Evolutionary conservation across 2,888 invertebrate genomes (phyloP).

Genomic region (Drosophila borborema): DNA sequence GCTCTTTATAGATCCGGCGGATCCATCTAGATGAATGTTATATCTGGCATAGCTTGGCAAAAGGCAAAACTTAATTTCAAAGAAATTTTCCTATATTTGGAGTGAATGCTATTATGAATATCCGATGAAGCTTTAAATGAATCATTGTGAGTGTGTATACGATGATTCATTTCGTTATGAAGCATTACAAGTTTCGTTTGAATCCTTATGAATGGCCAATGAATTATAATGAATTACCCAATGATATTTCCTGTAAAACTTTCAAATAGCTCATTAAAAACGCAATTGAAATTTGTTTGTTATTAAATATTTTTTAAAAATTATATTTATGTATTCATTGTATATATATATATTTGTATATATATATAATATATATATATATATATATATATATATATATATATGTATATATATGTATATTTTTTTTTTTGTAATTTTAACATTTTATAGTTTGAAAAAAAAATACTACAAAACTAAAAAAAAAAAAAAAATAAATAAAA

Average conservation of each 20-base stretch:
- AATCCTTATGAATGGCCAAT: too few species aligned
- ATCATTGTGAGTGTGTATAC: not conserved
- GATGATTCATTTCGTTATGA: not conserved
- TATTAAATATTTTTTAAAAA: not conserved
- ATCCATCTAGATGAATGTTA: conserved; percentile 2
- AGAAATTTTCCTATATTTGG: conserved; percentile 9
- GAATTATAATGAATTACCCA: too few species aligned
- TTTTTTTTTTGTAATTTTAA: not conserved
- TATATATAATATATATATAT: not conserved
- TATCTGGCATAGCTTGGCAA: not conserved
- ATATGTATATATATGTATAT: not conserved
- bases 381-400: not conserved
- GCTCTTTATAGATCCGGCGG: conserved; percentile 3
- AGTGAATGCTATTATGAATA: conserved; percentile 8
- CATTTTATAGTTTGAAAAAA: conserved; percentile 7
- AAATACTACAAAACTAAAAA: conserved; percentile 3
- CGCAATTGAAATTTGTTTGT: not conserved
- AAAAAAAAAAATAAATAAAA: conserved; percentile 7
- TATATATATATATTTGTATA: not conserved
- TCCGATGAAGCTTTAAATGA: not conserved
- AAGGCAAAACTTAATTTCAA: conserved; percentile 24
- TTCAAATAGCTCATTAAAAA: not conserved
- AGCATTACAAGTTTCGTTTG: too few species aligned
- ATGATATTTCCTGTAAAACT: not conserved
- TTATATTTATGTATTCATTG: conserved; percentile 2